Base-by-base conservation (phyloP, 2,888 invertebrate genomes). In the Opisthograptis luteolata region DNA sequence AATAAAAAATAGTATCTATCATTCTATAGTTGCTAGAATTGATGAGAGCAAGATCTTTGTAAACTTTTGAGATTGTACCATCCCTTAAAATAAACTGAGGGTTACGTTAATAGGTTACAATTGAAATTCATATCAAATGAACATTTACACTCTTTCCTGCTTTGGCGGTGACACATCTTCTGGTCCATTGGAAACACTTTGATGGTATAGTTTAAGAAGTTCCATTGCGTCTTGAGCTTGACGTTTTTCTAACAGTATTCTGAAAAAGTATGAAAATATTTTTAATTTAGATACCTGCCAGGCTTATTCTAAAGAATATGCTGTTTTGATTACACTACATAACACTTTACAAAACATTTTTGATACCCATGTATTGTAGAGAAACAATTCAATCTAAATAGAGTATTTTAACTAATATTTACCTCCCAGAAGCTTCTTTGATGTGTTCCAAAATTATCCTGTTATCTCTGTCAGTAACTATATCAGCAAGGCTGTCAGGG, bases 191-290 rank as follows among this genome's bases (percentile, higher is more conserved):
- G 91, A 65, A 30, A 90, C 90, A 81, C 91, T 91, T 60, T 91
- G 91, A 72, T 92, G 93, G 71, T 95, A 95, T 64, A 96, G 84
- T 84, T 96, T 95, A 73, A 96, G 88, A 76, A 96, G 90, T 84
- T 96, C 96, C 93, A 96, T 93, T 39, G 96, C 96, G 88, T 96
- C 96, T 84, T 96, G 95, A 35, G 96, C 96, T 86, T 96, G 96
- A 58, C 96, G 93, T 82, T 96, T 96, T 76, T 96, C 96, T 69
- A 94, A 93, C 65, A 96, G 87, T 81, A 94, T 93, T 77, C 94
- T 93, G 83, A 56, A 86, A 81, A 35, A n/a, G n/a, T n/a, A n/a
- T n/a, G n/a, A n/a, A n/a, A n/a, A n/a, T n/a, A n/a, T n/a, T n/a
- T n/a, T n/a, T n/a, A n/a, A n/a, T n/a, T n/a, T n/a, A n/a, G n/a